Conservation (phyloP, 2,888 invertebrate genomes). For the Dryobotodes eremita region DNA sequence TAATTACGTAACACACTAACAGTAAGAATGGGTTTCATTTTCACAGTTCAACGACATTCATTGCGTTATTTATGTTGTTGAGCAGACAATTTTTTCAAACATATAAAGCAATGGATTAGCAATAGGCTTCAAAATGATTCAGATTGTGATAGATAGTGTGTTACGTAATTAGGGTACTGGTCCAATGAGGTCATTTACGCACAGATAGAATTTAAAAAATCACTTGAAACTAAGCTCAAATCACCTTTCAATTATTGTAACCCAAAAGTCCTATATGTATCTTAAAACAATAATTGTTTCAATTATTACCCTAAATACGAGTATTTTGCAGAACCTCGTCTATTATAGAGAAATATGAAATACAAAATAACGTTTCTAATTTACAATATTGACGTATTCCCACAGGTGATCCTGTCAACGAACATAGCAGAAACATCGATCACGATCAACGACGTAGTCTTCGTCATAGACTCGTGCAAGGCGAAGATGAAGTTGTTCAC, state of each 20-base stretch:
- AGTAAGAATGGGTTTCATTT: no score
- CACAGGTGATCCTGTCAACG: slow-evolving; percentile 97
- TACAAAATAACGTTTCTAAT: background rate
- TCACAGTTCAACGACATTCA: no score
- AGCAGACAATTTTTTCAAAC: no score
- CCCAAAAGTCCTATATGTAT: background rate
- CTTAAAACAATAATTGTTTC: background rate
- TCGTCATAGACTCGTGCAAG: slow-evolving; percentile 99
- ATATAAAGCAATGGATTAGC: no score
- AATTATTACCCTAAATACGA: background rate
- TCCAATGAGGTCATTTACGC: background rate
- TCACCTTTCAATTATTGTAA: background rate
- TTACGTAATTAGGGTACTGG: no score
- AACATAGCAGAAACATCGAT: slow-evolving; percentile 99
- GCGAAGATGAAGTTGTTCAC: slow-evolving; percentile 99
- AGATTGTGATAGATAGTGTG: no score
- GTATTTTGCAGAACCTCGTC: background rate
- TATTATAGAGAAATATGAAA: background rate
- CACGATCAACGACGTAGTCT: slow-evolving; percentile 99
- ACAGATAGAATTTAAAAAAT: background rate
- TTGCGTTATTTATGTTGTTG: no score
- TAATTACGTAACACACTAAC: no score
- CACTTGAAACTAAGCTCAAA: no score
- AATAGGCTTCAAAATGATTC: no score
- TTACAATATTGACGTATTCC: background rate